Conservation (phyloP, 2,888 invertebrate genomes). For the Bibio marci region DNA sequence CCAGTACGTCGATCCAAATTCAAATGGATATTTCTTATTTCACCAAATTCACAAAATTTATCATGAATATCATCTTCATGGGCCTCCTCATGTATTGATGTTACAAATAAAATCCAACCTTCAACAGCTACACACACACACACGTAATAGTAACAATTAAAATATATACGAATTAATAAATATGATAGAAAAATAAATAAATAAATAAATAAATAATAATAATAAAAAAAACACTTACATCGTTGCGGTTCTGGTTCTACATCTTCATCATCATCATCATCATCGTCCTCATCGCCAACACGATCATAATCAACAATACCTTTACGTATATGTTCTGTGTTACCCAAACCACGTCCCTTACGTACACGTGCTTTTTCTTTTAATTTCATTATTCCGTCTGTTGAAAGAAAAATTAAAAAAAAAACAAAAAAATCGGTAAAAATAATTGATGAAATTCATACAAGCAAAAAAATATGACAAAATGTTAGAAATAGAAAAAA, state of each 20-base stretch:
- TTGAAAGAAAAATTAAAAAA: too few relatives aligned
- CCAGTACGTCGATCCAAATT: slow-evolving; percentile 96
- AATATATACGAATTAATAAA: too few relatives aligned
- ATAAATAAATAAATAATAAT: too few relatives aligned
- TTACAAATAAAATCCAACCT: slow-evolving; percentile 98
- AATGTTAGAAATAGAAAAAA: too few relatives aligned
- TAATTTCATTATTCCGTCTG: slow-evolving; percentile 79
- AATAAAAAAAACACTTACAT: too few relatives aligned
- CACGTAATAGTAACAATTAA: too few relatives aligned
- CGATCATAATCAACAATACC: slow-evolving; percentile 67
- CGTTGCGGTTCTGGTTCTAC: slow-evolving; percentile 76
- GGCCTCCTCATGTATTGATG: slow-evolving; percentile 96
- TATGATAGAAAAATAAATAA: too few relatives aligned
- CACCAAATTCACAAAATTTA: slow-evolving; percentile 93
- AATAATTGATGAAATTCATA: too few relatives aligned
- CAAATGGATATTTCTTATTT: slow-evolving; percentile 93
- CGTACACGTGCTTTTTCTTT: slow-evolving; percentile 91
- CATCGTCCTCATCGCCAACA: slow-evolving; percentile 56
- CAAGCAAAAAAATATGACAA: too few relatives aligned
- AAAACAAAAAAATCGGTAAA: too few relatives aligned
- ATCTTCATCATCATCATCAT: too few relatives aligned
- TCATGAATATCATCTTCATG: slow-evolving; percentile 97
- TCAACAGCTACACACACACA: too few relatives aligned
- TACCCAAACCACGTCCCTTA: slow-evolving; percentile 87
- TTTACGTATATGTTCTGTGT: slow-evolving; percentile 41